Percentiles rank a stretch among this genome's conserved stretches.
These are phyloP conservation scores for Aldrovandia affinis DNA, from an alignment of 2,797 vertebrate species.

Conservation along the genomic window DNA sequence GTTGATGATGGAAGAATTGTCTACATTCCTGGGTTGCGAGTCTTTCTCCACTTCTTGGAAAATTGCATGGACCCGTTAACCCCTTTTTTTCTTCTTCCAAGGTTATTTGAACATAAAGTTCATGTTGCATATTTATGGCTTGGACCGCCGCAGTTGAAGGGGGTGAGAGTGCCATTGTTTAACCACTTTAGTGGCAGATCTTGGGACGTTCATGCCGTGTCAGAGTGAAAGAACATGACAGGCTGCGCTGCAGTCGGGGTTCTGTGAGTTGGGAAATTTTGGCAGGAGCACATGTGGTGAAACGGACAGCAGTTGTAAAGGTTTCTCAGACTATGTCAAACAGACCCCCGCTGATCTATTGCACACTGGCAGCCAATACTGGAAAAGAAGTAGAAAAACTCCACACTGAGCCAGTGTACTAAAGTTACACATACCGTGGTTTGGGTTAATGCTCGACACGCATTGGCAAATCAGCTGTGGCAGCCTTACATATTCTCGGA, in stretches of 20 bases:
- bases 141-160: neutral
- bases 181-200: neutral
- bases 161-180: neutral
- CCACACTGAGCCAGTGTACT: neutral
- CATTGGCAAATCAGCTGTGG: neutral
- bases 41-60: neutral
- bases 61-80: neutral
- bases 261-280: constrained; percentile 71
- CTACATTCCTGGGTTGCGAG: neutral
- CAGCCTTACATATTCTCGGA: neutral
- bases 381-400: constrained; percentile 1
- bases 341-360: constrained; percentile 74
- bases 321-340: constrained; percentile 76
- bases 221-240: neutral
- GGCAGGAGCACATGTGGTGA: constrained; percentile 72
- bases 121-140: neutral
- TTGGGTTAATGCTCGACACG: neutral
- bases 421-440: neutral
- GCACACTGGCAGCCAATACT: constrained; percentile 64
- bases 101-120: neutral
- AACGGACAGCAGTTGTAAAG: constrained; percentile 76
- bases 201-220: neutral
- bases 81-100: neutral
- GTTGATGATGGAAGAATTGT: neutral
- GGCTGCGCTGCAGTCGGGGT: constrained; percentile 70